Percentiles rank a stretch among this genome's conserved stretches.
Evolutionary conservation across 2,113 vertebrate genomes (phyloP).

Genomic region (Phocoena sinus): DNA sequence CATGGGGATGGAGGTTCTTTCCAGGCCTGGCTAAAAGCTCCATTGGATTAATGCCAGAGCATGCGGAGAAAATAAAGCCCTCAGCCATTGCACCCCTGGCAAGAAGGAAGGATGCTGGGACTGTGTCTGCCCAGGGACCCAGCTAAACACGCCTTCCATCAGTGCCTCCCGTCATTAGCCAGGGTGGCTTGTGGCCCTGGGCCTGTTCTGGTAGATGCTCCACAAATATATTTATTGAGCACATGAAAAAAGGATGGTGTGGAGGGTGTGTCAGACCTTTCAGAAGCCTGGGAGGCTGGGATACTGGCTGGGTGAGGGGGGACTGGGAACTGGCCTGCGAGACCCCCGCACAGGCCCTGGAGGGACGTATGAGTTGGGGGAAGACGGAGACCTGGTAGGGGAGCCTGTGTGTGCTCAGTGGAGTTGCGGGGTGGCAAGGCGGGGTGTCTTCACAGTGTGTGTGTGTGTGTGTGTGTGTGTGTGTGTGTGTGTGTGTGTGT

Average conservation of each 20-base stretch:
- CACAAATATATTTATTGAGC: rapidly evolving
- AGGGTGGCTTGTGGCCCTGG: background rate
- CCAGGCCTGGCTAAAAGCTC: background rate
- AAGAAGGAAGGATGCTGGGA: background rate
- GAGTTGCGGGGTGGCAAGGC: background rate
- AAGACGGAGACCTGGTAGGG: background rate
- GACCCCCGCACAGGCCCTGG: background rate
- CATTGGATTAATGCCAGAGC: rapidly evolving
- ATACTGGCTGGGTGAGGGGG: background rate
- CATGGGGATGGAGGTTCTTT: background rate
- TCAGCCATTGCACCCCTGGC: background rate
- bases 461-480: background rate
- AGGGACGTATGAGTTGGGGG: background rate
- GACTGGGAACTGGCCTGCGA: background rate
- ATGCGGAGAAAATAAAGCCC: background rate
- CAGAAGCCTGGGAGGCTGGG: background rate
- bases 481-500: too few relatives aligned
- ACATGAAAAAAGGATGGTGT: background rate
- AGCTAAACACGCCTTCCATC: background rate
- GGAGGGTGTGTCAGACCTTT: background rate
- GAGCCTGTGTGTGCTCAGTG: background rate
- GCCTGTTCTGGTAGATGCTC: background rate
- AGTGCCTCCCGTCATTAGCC: background rate
- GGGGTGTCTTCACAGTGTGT: background rate
- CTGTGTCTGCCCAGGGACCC: background rate